phyloP scores from a whole-genome alignment of 2,888 invertebrate genomes.

The Arge pagana region DNA sequence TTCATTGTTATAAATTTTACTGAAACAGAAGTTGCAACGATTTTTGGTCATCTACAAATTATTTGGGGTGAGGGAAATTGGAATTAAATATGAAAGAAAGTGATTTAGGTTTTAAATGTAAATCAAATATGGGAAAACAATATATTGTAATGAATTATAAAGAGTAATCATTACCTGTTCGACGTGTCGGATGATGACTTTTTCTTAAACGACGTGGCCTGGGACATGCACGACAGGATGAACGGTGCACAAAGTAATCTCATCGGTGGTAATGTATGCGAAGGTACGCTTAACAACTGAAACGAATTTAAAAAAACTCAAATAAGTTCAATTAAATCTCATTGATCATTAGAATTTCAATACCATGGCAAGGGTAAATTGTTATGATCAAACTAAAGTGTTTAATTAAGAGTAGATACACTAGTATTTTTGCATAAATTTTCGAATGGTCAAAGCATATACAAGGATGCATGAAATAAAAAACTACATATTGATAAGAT shows the following conservation, averaged over 20 bases:
- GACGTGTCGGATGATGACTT: conserved; percentile 33
- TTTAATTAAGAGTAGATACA: too few species aligned
- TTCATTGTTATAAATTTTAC: conserved; percentile 9
- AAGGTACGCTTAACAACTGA: conserved; percentile 48
- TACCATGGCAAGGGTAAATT: too few species aligned
- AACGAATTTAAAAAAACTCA: conserved; percentile 27
- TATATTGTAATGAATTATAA: background rate
- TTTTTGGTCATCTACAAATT: background rate
- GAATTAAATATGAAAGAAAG: too few species aligned
- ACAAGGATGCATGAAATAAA: too few species aligned
- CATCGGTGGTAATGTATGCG: conserved; percentile 57
- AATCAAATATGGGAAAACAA: background rate
- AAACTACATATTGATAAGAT: too few species aligned
- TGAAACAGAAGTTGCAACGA: background rate
- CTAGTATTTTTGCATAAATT: too few species aligned
- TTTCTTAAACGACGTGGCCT: conserved; percentile 29
- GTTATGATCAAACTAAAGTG: too few species aligned
- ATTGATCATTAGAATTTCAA: too few species aligned
- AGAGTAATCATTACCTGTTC: conserved; percentile 7
- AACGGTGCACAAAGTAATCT: conserved; percentile 53
- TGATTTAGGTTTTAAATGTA: background rate
- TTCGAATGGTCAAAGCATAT: too few species aligned
- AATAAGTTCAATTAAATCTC: conserved; percentile 5
- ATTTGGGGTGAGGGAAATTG: too few species aligned
- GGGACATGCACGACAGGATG: conserved; percentile 46